Evolutionary conservation across 2,113 vertebrate species (phyloP), one percentile per base, ranked within the genome.

Genomic region (Psittacula cyanocephala): DNA sequence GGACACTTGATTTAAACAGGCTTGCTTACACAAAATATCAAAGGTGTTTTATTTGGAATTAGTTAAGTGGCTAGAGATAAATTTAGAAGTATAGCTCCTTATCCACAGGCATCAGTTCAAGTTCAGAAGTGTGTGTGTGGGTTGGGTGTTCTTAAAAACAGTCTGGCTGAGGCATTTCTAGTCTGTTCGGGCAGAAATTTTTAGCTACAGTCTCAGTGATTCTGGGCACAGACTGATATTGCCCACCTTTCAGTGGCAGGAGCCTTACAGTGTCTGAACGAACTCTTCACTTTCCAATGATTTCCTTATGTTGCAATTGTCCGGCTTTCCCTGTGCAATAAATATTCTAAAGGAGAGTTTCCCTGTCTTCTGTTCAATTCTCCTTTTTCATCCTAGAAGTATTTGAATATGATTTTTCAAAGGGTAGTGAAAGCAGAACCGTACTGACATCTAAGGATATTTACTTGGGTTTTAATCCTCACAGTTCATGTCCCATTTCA

Each of bases 31-130:
- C 63, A 70, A 87, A 94, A 91, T 96, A 95, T 68, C 72, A 62
- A 75, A 95, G 84, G 79, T 95, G 90, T 84, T 95, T 88, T 94
- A 69, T 89, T 80, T 93, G 78, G 91, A 93, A 55, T 88, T 85
- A 85, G 74, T 79, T 75, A 91, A 92, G 79, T 88, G 88, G 35
- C 64, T 96, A 55, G 72, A 94, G 82, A 94, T 88, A 95, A 94
- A 94, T 91, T 95, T 96, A 94, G 81, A 89, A 89, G 49, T 41
- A 43, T 10, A 76, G 29, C 69, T 95, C 33, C 90, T 91, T 81
- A 94, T 47, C 68, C 60, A 80, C 47, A 93, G 64, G 83, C 41
- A 82, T 52, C 77, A 82, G 70, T 94, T 95, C 79, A 71, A 59
- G 75, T 93, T 94, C 43, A 49, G 75, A 89, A 92, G 67, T 64